Evolutionary conservation across 2,888 invertebrate genomes (phyloP).

Genomic region (Conops quadrifasciatus): DNA sequence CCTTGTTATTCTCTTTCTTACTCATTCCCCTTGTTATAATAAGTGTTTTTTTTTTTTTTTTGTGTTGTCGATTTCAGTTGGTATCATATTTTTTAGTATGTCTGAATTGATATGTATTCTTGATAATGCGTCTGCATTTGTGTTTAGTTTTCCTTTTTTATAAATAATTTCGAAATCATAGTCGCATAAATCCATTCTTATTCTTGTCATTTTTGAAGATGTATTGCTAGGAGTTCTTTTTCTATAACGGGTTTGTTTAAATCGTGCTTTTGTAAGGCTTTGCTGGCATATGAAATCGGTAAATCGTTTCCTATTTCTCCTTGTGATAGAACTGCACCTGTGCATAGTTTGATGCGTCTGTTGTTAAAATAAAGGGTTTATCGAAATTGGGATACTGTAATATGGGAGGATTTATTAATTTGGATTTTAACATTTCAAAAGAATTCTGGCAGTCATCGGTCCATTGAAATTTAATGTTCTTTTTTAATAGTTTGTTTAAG

Average conservation of each 20-base stretch:
- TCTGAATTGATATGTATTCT: conserved; percentile 1
- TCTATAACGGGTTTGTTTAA: not conserved
- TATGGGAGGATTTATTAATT: conserved; percentile 27
- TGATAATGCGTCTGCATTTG: not conserved
- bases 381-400: conserved; percentile 36
- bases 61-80: no score
- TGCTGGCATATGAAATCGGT: conserved; percentile 4
- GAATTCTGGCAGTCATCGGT: conserved; percentile 10
- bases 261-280: not conserved
- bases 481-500: conserved; percentile 40
- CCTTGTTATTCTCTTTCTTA: not conserved
- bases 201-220: conserved; percentile 1
- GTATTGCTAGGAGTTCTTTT: conserved; percentile 4
- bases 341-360: conserved; percentile 1
- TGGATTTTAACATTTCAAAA: conserved; percentile 36
- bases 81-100: not conserved
- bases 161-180: no score
- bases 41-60: no score
- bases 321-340: not conserved
- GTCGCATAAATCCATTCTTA: conserved; percentile 1
- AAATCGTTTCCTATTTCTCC: conserved; percentile 10
- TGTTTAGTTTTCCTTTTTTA: no score
- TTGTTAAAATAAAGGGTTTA: conserved; percentile 12
- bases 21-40: no score
- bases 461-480: conserved; percentile 40